Conservation (phyloP, 2,888 invertebrate genomes). For the Pterostichus madidus region DNA sequence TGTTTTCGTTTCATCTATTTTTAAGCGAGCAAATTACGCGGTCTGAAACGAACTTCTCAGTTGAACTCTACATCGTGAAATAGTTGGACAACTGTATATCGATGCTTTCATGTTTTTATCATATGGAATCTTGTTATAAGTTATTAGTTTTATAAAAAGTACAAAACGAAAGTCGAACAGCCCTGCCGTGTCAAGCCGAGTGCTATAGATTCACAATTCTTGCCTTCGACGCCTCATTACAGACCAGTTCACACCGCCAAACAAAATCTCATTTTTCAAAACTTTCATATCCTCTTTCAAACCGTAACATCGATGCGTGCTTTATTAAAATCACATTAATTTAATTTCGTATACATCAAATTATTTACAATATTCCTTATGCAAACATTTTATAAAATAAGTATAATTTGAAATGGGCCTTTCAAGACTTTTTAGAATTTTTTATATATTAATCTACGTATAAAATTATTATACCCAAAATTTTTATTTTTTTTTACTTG, state of each 20-base stretch:
- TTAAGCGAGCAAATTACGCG: conserved; percentile 46
- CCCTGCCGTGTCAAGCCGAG: conserved; percentile 60
- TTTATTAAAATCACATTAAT: too few species aligned
- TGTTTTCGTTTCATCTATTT: conserved; percentile 32
- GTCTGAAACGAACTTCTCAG: not conserved
- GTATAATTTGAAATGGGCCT: too few species aligned
- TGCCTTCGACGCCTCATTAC: conserved; percentile 69
- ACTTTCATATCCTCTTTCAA: conserved; percentile 9
- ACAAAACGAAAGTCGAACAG: conserved; percentile 67
- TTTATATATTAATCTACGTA: too few species aligned
- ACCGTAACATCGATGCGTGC: too few species aligned
- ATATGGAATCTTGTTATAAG: conserved; percentile 68
- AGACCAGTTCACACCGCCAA: conserved; percentile 64
- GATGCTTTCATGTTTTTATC: conserved; percentile 65
- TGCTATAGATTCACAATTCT: conserved; percentile 66
- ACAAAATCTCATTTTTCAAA: conserved; percentile 47
- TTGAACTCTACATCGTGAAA: not conserved
- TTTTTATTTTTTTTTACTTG: too few species aligned
- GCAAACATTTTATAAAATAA: too few species aligned
- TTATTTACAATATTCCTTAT: too few species aligned
- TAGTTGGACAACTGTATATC: conserved; percentile 54
- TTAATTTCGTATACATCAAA: too few species aligned
- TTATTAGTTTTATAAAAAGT: conserved; percentile 68
- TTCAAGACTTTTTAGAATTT: too few species aligned
- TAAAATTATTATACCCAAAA: too few species aligned